Evolutionary conservation across 2,113 vertebrate genomes (phyloP), one percentile per base, ranked within the genome.

Genomic region (Hydropotes inermis): DNA sequence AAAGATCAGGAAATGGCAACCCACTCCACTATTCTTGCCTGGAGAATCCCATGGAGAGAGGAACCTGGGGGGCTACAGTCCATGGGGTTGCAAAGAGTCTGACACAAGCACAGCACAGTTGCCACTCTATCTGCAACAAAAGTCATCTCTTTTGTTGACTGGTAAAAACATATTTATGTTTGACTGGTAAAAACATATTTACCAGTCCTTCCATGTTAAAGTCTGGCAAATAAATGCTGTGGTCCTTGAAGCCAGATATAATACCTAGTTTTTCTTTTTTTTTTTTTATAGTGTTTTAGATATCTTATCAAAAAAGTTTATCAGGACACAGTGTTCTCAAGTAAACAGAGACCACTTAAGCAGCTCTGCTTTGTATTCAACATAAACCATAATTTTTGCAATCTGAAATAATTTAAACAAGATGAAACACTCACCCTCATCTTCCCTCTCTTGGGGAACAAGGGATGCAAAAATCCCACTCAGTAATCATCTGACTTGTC

Each of bases 351-450:
- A 55, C 13, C n/a, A 96, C 25, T 27, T 78, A 64, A 88, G 70
- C 91, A 74, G 12, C 5, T 64, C 58, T 84, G 30, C 2, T 47
- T 43, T 76, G n/a, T 60, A 45, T 43, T 89, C 30, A 97, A 36
- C 21, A 96, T 39, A 82, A 85, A 74, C 74, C 7, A 55, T n/a
- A 61, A 89, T 90, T 95, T 94, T 54, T 82, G 13, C 36, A 39
- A 92, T 61, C n/a, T 50, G 67, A 97, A 89, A 74, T 92, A 55
- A 86, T 94, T 94, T 36, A 86, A 94, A 97, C 28, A 91, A 96
- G 96, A 64, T 74, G 45, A 94, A 97, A 91, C n/a, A 39, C 1
- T 87, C 27, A 39, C 9, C 17, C 45, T 94, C 4, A 87, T 39
- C 10, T 57, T 39, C 55, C 61, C 47, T 67, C 36, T 36, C 79